phyloP scores from a whole-genome alignment of 2,113 vertebrate genomes.

The Cephalopterus ornatus region DNA sequence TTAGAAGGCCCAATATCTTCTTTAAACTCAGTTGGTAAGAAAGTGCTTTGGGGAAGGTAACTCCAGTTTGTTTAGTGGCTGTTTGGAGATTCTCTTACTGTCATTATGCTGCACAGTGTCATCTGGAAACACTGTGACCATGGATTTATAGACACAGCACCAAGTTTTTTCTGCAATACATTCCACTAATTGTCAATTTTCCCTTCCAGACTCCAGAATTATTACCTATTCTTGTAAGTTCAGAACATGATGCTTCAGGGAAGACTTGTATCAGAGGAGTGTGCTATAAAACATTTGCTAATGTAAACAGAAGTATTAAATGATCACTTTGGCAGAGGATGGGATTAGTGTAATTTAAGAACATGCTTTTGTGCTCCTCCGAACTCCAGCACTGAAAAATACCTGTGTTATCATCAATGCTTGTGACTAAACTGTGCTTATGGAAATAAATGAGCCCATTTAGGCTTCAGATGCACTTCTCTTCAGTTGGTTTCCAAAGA shows the following conservation, averaged over 20 bases:
- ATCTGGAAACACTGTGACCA: not conserved
- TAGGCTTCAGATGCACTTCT: not conserved
- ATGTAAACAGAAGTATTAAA: not conserved
- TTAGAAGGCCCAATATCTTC: not conserved
- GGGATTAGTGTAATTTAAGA: slow-evolving; percentile 35
- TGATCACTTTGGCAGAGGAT: not conserved
- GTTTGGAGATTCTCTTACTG: accelerated
- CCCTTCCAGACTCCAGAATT: not conserved
- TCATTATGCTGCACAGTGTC: not conserved
- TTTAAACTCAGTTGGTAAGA: not conserved
- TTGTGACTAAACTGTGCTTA: not conserved
- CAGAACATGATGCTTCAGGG: not conserved
- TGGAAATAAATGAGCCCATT: not conserved
- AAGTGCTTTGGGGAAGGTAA: not conserved
- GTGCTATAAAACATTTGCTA: not conserved
- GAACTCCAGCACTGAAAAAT: not conserved
- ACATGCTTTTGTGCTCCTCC: not conserved
- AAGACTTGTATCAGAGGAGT: not conserved
- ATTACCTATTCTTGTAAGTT: not conserved
- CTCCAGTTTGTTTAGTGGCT: not conserved
- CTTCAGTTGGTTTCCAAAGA: not conserved
- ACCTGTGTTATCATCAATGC: not conserved
- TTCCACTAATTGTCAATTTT: slow-evolving; percentile 8
- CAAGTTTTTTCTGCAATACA: not conserved
- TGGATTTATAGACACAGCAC: not conserved